phyloP scores from a whole-genome alignment of 2,113 vertebrate species.

The Numida meleagris region DNA sequence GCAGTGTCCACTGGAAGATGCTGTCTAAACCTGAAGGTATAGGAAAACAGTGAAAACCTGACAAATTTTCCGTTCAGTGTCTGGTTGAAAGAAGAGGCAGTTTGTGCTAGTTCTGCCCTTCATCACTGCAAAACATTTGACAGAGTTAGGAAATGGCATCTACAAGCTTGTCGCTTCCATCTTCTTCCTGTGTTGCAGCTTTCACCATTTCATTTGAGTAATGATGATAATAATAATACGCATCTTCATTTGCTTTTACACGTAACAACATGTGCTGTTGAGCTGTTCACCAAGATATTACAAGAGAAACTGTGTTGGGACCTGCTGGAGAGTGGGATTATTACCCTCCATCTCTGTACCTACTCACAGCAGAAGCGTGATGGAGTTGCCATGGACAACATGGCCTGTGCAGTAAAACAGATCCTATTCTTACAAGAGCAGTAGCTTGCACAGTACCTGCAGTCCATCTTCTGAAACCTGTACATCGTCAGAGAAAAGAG shows the following conservation, averaged over 20 bases:
- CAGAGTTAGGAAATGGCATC: not conserved
- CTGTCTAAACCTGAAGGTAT: constrained; percentile 4
- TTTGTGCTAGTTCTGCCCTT: not conserved
- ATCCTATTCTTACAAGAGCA: not conserved
- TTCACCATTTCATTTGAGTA: not conserved
- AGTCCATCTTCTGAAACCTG: not conserved
- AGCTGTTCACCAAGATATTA: not conserved
- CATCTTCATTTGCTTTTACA: not conserved
- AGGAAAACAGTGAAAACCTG: constrained; percentile 20
- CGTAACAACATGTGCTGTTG: not conserved
- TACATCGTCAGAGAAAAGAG: not conserved
- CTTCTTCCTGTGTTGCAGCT: fast-evolving
- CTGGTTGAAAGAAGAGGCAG: not conserved
- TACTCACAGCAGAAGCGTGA: not conserved
- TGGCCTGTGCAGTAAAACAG: fast-evolving
- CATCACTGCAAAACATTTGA: not conserved
- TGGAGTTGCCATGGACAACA: not conserved
- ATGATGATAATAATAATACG: not conserved
- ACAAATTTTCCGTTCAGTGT: not conserved
- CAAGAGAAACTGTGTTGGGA: not conserved
- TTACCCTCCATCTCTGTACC: not conserved
- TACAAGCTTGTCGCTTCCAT: not conserved
- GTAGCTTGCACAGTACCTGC: not conserved
- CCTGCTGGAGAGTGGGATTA: not conserved
- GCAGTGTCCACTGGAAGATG: constrained; percentile 27